Evolutionary conservation across 2,113 vertebrate genomes (phyloP), one percentile per base, ranked within the genome.

Genomic region (Nesoenas mayeri): DNA sequence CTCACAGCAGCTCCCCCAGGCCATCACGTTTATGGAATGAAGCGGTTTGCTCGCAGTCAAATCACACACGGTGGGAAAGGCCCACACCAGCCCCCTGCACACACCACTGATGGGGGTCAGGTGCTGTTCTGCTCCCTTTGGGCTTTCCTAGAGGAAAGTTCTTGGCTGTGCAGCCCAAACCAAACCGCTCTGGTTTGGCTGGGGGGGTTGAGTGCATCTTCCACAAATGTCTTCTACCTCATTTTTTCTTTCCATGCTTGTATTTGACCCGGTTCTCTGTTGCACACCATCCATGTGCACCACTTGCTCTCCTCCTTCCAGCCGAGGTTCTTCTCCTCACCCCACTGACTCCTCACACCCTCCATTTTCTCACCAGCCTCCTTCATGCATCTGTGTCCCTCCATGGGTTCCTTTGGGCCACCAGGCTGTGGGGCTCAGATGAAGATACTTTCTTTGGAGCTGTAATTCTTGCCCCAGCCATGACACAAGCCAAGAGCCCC

Each of bases 341-440:
- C 15, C 17, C 17, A 3, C 42, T 24, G 28, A 47, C 47, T 38
- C 19, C 20, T 13, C 5, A 2, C 12, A 9, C 12, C 61, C 26
- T 25, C 5, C 31, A 2, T 53, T 10, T 4, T 17, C 32, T 26
- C 19, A 2, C 10, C 16, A 32, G 20, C 12, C 29, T 65, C 72
- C 36, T 8, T 19, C 65, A 9, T 12, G 2, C 0, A 0, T 24
- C 47, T 40, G 21, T 22, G 9, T 11, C 34, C n/a, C 53, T 50
- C 57, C 32, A 34, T 21, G 15, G 28, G 5, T 19, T 8, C 18
- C 14, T 8, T 44, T 1, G 5, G 32, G 19, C 47, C 66, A 14
- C 21, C 57, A 6, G 12, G 1, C 22, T 2, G 3, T 2, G 16
- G 1, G 18, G 26, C 29, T 69, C 72, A 26, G 6, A 16, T 50